phyloP scores from a whole-genome alignment of 2,113 vertebrate genomes.

The Vicugna pacos region DNA sequence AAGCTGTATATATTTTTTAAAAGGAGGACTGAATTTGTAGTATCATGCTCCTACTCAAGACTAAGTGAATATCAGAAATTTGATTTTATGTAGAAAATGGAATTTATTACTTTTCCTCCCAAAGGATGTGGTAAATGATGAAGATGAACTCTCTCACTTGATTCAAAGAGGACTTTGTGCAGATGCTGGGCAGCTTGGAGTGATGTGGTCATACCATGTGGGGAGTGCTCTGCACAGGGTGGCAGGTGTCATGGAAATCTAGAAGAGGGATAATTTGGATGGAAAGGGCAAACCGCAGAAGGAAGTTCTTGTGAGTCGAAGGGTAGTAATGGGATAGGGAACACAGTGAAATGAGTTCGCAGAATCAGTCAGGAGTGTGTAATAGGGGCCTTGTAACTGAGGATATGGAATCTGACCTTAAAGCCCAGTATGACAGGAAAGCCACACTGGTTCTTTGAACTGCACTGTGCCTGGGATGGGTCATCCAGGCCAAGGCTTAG shows the following conservation, averaged over 20 bases:
- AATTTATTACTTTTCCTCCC: neutral
- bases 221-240: neutral
- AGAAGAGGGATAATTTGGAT: neutral
- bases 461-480: neutral
- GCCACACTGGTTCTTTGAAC: neutral
- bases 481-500: neutral
- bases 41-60: neutral
- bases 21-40: neutral
- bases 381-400: neutral
- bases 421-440: neutral
- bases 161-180: neutral
- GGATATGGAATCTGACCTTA: neutral
- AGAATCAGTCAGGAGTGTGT: neutral
- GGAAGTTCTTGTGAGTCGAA: neutral
- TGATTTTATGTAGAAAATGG: neutral
- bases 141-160: neutral
- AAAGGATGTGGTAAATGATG: neutral
- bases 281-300: neutral
- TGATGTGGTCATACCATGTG: neutral
- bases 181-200: neutral
- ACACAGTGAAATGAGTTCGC: neutral
- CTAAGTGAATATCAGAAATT: slow-evolving; percentile 14
- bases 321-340: neutral
- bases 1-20: neutral
- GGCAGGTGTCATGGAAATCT: neutral